Percentiles rank a stretch among this genome's conserved stretches.
phyloP scores from a whole-genome alignment of 2,113 vertebrate species.

The Colistium nudipinnis region DNA sequence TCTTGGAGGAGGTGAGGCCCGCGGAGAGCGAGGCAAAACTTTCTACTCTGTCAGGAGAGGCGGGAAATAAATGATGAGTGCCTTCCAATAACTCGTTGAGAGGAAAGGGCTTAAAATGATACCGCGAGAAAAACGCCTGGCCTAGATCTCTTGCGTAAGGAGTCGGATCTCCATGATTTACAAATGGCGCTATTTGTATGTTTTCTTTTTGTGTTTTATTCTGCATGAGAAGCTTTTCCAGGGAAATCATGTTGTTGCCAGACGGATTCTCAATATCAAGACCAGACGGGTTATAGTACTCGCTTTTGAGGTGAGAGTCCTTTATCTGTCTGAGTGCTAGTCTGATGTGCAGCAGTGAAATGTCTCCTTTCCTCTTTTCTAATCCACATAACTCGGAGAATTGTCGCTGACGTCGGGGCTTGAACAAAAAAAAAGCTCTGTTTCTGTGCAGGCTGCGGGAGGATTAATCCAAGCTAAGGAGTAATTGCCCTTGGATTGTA shows the following conservation, averaged over 20 bases:
- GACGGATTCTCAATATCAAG: conserved; percentile 53
- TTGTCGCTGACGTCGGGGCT: conserved; percentile 55
- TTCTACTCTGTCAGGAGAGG: conserved; percentile 37
- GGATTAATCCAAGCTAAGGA: conserved; percentile 70
- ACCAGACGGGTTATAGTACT: conserved; percentile 41
- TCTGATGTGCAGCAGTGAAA: conserved; percentile 46
- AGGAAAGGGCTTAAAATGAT: conserved; percentile 61
- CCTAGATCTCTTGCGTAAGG: conserved; percentile 60
- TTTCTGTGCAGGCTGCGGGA: conserved; percentile 49
- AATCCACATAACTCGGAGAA: conserved; percentile 33
- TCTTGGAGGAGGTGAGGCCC: conserved; percentile 51
- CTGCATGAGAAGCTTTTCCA: conserved; percentile 41
- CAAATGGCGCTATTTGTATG: conserved; percentile 60
- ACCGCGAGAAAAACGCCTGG: conserved; percentile 66
- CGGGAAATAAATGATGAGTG: conserved; percentile 52
- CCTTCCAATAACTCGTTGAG: conserved; percentile 62
- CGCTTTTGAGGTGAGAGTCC: conserved; percentile 44
- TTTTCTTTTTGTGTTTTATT: conserved; percentile 22
- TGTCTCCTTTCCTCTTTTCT: conserved; percentile 15
- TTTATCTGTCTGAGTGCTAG: conserved; percentile 33
- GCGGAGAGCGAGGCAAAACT: conserved; percentile 20
- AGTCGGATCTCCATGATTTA: conserved; percentile 60
- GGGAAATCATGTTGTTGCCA: conserved; percentile 55
- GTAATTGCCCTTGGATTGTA: conserved; percentile 68
- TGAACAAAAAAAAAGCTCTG: conserved; percentile 30